Percentiles rank a stretch among this genome's conserved stretches.
Evolutionary conservation across 2,797 vertebrate species (phyloP).

Genomic region (Megaceryle alcyon): DNA sequence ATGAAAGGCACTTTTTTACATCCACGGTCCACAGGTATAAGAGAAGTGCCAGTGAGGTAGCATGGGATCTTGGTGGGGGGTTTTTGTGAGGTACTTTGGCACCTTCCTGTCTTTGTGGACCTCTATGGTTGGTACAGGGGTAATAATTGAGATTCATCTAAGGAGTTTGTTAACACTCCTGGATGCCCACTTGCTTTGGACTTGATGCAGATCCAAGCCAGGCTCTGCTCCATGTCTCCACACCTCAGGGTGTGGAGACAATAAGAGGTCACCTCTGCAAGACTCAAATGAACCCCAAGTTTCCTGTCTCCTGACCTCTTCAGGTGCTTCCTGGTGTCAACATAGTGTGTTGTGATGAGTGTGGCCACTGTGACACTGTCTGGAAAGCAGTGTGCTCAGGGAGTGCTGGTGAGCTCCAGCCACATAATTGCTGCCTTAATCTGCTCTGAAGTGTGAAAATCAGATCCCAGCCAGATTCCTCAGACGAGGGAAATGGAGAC

Average conservation of each 20-base stretch:
- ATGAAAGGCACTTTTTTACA: neutral
- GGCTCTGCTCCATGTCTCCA: neutral
- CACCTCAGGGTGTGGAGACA: too few relatives aligned
- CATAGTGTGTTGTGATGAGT: fast-evolving
- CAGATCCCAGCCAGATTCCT: neutral
- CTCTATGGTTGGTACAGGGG: neutral
- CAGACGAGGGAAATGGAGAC: neutral
- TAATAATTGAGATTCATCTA: neutral
- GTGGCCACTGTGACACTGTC: neutral
- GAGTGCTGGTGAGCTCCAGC: neutral
- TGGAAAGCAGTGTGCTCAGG: fast-evolving
- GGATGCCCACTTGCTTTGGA: neutral
- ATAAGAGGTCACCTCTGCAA: neutral
- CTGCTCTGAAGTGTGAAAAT: neutral
- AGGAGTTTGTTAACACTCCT: neutral
- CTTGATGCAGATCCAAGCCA: neutral
- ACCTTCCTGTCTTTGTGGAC: neutral
- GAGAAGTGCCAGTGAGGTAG: neutral
- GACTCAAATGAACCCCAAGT: neutral
- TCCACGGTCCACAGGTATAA: neutral
- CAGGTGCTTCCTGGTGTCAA: neutral
- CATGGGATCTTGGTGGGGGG: neutral
- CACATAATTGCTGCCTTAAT: fast-evolving
- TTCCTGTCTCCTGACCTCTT: neutral
- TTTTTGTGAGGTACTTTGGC: neutral